phyloP scores from a whole-genome alignment of 2,113 vertebrate genomes.

The Leptocoma aspasia region DNA sequence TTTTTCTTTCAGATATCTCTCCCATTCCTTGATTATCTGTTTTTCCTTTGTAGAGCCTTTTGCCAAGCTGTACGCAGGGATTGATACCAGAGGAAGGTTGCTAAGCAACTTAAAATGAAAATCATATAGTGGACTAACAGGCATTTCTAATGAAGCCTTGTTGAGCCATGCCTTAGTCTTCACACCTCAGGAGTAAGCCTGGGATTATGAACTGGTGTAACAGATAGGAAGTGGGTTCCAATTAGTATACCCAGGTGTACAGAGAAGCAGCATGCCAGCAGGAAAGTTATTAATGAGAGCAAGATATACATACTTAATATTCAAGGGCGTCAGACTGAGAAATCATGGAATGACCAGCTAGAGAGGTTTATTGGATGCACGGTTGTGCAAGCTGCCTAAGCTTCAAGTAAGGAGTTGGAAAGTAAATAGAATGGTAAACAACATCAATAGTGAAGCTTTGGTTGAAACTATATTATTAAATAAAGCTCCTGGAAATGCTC shows the following conservation, averaged over 20 bases:
- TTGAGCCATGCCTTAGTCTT: not conserved
- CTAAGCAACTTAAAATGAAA: constrained; percentile 55
- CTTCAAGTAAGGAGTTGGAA: not conserved
- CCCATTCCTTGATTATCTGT: not conserved
- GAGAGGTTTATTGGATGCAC: not conserved
- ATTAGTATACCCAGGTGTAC: not conserved
- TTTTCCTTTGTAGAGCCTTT: not conserved
- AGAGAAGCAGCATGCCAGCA: not conserved
- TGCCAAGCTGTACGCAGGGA: not conserved
- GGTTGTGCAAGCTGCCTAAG: not conserved
- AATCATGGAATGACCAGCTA: not conserved
- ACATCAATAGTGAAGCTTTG: not conserved
- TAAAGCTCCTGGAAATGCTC: not conserved
- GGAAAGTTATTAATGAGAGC: not conserved
- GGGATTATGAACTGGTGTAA: not conserved
- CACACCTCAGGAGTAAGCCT: not conserved
- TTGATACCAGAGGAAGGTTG: constrained; percentile 25
- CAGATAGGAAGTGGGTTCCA: not conserved
- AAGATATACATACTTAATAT: not conserved
- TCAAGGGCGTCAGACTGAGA: not conserved
- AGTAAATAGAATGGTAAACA: not conserved
- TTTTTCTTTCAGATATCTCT: not conserved
- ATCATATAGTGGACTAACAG: not conserved
- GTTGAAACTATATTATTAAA: not conserved
- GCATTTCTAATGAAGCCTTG: not conserved